Conservation (phyloP, 2,888 invertebrate genomes). For the Microchrysa polita region DNA sequence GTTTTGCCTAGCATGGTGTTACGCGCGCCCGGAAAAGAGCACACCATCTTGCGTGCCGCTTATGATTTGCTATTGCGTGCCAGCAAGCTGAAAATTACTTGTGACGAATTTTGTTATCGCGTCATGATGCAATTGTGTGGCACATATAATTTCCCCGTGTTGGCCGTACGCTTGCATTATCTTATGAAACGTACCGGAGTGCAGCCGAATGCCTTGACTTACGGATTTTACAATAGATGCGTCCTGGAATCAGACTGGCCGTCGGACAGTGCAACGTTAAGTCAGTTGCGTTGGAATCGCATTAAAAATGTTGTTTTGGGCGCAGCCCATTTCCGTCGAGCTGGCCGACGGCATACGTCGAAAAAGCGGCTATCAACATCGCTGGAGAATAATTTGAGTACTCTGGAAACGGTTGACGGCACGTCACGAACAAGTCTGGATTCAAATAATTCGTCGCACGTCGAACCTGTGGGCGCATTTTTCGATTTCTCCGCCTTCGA, state of each 20-base stretch:
- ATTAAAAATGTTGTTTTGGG: constrained; percentile 91
- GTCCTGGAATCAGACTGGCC: constrained; percentile 98
- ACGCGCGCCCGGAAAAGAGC: constrained; percentile 76
- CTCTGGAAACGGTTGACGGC: constrained; percentile 62
- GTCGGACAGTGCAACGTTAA: constrained; percentile 75
- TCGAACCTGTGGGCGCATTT: constrained; percentile 49
- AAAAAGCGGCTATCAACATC: constrained; percentile 63
- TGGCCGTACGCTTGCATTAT: constrained; percentile 91
- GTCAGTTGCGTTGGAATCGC: constrained; percentile 92
- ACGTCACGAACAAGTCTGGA: constrained; percentile 64
- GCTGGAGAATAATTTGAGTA: constrained; percentile 62
- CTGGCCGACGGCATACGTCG: constrained; percentile 72
- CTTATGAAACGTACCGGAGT: constrained; percentile 93
- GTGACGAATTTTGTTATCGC: constrained; percentile 97
- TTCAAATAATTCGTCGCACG: constrained; percentile 58
- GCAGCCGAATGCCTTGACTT: constrained; percentile 97
- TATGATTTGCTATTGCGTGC: constrained; percentile 89
- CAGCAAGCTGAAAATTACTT: constrained; percentile 83
- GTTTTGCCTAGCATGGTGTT: constrained; percentile 88
- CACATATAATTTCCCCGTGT: constrained; percentile 88
- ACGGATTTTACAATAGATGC: constrained; percentile 83
- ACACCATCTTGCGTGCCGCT: constrained; percentile 79
- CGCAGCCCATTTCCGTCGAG: constrained; percentile 86
- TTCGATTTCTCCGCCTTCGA: constrained; percentile 68
- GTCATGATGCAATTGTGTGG: constrained; percentile 99